Base-by-base conservation (phyloP, 2,797 vertebrate species). In the Phoebastria nigripes region DNA sequence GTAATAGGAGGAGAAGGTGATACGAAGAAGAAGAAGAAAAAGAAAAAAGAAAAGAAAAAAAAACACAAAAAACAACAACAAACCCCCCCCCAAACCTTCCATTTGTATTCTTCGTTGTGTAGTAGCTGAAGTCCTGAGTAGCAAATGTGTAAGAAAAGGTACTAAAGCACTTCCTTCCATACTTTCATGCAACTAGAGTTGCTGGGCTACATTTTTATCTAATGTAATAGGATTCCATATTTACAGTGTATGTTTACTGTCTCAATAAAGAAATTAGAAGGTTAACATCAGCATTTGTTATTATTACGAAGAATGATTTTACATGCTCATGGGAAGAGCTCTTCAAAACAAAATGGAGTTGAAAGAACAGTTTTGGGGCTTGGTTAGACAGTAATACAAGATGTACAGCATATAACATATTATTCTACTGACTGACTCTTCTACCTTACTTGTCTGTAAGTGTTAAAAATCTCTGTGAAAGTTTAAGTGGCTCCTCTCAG, bases 21-120 rank as follows among this genome's bases (percentile, higher is more conserved):
- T n/a, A 25, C 0, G 41, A 70, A 33, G 19, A 20, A 42, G 4
- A 16, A 35, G 37, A 54, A 41, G 0, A 20, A 15, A 28, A 13
- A 18, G 18, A 44, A 17, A 41, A 11, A 44, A 44, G 19, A 19
- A 8, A 19, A 8, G 19, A 44, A 44, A 22, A 11, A 33, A 31
- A 31, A 7, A 26, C 26, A 35, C 21, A 73, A 52, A 33, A 56
- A 22, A 37, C 37, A 37, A 37, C 37, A 37, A 37, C 37, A 37
- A 37, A 8, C 8, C 37, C 37, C 35, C 35, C 13, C 9, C 25
- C 22, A 56, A 41, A 54, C 26, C 10, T 65, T 73, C 47, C 15
- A 3, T 70, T 55, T 82, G 18, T 46, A 16, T 37, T 54, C 44
- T 59, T 33, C 55, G 61, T 71, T 54, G 20, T 39, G 29, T 20